These are phyloP conservation scores for Scaptomyza montana DNA, from an alignment of 1,140 invertebrate genomes.

Conservation along the genomic window DNA sequence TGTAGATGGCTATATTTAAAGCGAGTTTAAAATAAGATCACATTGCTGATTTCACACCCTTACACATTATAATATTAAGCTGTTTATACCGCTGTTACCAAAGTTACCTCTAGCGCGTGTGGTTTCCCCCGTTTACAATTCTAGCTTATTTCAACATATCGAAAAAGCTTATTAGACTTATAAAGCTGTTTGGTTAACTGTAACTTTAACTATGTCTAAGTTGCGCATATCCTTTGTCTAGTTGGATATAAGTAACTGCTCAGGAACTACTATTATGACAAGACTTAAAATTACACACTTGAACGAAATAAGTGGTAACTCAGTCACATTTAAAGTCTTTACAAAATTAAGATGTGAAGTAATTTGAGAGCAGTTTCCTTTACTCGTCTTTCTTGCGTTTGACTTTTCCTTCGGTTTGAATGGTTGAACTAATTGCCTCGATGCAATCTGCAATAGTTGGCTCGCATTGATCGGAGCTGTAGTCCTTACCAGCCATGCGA, in stretches of 20 bases:
- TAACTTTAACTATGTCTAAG: slow-evolving; percentile 24
- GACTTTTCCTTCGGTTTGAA: slow-evolving; percentile 95
- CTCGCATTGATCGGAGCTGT: slow-evolving; percentile 85
- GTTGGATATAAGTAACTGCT: slow-evolving; percentile 14
- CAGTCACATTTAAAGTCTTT: slow-evolving; percentile 53
- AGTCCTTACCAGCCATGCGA: slow-evolving; percentile 87
- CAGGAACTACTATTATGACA: slow-evolving; percentile 49
- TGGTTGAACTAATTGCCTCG: slow-evolving; percentile 93
- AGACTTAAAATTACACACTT: slow-evolving; percentile 18
- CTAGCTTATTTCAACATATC: too few species aligned
- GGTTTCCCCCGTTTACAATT: slow-evolving; percentile 26
- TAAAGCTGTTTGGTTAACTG: slow-evolving; percentile 56
- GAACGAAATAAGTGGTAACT: slow-evolving; percentile 34
- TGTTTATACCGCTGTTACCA: background rate
- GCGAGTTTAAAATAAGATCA: slow-evolving; percentile 71
- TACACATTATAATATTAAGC: slow-evolving; percentile 20
- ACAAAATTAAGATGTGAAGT: slow-evolving; percentile 2
- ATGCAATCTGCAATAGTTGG: slow-evolving; percentile 90
- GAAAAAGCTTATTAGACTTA: slow-evolving; percentile 53
- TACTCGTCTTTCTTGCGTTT: slow-evolving; percentile 93
- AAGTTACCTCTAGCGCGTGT: slow-evolving; percentile 20
- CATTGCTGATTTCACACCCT: slow-evolving; percentile 48
- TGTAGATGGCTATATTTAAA: slow-evolving; percentile 24
- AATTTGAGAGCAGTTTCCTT: background rate
- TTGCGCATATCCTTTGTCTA: slow-evolving; percentile 5